Evolutionary conservation across 2,888 invertebrate species (phyloP), one percentile per base, ranked within the genome.

Genomic region (Masnerella sp.): DNA sequence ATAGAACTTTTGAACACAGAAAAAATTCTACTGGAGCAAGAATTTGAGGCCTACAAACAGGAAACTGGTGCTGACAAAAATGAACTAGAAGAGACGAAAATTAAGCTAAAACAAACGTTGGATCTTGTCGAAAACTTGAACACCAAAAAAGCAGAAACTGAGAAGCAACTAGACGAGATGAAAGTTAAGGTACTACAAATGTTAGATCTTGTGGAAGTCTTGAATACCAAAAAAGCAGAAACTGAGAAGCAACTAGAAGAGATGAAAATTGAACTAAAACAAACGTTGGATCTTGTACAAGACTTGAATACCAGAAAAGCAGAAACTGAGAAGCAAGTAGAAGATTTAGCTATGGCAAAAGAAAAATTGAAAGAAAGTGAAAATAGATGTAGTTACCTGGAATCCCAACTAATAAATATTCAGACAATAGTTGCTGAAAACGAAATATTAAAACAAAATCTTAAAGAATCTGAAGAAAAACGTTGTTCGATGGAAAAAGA

Each of bases 1-100:
- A 80, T 85, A 20, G 87, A 85, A 18, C 75, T 86, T 12, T 59
- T 87, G n/a, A 84, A 81, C 11, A 85, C 82, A 2, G 86, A 87
- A 62, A 83, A 82, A 70, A 77, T 77, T 15, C 67, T 85, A 9
- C 65, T 86, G 9, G 80, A 83, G 15, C 85, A 87, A 28, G 86
- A 87, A 59, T 76, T 82, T n/a, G 71, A 76, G 0, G 76, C 81
- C 0, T 73, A 83, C 18, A 82, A 81, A 22, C 65, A 80, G 2
- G 82, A 82, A 14, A 7, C 34, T 0, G 30, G n/a, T 12, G 9
- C 15, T 1, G 68, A 70, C 8, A 73, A 61, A n/a, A 9, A 30
- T 9, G 30, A 30, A 30, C n/a, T 30, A 9, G 30, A 30, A 30
- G 9, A 30, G 8, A 3, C n/a, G 8, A 45, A 22, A 14, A 20